Conservation (phyloP, 2,797 vertebrate genomes). For the Hafferia zeledoni region DNA sequence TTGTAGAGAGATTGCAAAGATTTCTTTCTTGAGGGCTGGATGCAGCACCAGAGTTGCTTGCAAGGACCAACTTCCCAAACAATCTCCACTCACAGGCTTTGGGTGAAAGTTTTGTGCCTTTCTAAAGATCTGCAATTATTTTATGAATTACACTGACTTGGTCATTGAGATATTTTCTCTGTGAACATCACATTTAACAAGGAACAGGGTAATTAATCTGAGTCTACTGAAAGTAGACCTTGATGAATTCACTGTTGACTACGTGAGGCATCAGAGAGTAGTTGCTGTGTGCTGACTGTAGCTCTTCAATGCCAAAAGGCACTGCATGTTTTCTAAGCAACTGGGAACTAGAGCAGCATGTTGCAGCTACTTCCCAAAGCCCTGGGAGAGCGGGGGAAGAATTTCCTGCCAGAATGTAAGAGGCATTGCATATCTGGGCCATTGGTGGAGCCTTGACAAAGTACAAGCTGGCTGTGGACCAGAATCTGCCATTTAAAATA, state of each 20-base stretch:
- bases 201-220: background rate
- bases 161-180: background rate
- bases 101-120: background rate
- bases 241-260: background rate
- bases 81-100: background rate
- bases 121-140: background rate
- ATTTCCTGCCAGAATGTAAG: background rate
- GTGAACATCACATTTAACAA: background rate
- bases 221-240: background rate
- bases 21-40: background rate
- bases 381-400: background rate
- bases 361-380: background rate
- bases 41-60: background rate
- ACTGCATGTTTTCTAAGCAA: background rate
- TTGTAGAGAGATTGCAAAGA: background rate
- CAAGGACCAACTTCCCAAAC: background rate
- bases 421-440: background rate
- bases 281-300: background rate
- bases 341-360: background rate
- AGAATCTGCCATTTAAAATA: slow-evolving; percentile 27
- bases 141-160: background rate
- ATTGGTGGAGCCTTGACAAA: background rate
- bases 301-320: background rate
- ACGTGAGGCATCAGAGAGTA: background rate
- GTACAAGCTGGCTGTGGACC: background rate